Evolutionary conservation across 2,888 invertebrate genomes (phyloP).

Genomic region (Aspidapion aeneum): DNA sequence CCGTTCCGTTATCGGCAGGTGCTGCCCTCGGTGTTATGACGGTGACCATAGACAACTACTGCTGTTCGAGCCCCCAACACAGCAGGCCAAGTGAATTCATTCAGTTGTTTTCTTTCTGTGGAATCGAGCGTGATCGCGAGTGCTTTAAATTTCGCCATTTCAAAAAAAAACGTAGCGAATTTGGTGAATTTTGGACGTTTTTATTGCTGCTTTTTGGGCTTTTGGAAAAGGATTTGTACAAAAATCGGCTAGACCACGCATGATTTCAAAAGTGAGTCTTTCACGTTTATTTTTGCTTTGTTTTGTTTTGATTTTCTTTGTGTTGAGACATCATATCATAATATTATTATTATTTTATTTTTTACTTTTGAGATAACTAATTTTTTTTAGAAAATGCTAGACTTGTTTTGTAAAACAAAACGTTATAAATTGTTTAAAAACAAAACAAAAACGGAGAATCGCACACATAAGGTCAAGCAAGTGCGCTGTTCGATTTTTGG

Average conservation of each 20-base stretch:
- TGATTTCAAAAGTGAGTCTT: constrained; percentile 21
- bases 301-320: constrained; percentile 11
- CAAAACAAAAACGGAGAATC: constrained; percentile 7
- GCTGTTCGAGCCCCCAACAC: neutral
- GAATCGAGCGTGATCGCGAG: neutral
- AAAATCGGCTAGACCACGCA: constrained; percentile 4
- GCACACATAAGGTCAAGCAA: constrained; percentile 12
- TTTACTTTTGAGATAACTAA: constrained; percentile 9
- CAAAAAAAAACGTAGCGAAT: neutral
- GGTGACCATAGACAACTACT: constrained; percentile 5
- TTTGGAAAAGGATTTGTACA: neutral
- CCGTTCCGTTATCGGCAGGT: constrained; percentile 3
- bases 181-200: neutral
- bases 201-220: constrained; percentile 37
- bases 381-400: neutral
- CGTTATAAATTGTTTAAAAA: neutral
- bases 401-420: neutral
- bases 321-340: constrained; percentile 6
- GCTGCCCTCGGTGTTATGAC: constrained; percentile 13
- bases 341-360: constrained; percentile 3
- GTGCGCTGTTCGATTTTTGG: constrained; percentile 16
- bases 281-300: neutral
- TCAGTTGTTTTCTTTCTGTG: constrained; percentile 14
- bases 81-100: constrained; percentile 4
- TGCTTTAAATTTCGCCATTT: neutral